Base-by-base conservation (phyloP, 2,888 invertebrate genomes). In the Invenusta paracnida region DNA sequence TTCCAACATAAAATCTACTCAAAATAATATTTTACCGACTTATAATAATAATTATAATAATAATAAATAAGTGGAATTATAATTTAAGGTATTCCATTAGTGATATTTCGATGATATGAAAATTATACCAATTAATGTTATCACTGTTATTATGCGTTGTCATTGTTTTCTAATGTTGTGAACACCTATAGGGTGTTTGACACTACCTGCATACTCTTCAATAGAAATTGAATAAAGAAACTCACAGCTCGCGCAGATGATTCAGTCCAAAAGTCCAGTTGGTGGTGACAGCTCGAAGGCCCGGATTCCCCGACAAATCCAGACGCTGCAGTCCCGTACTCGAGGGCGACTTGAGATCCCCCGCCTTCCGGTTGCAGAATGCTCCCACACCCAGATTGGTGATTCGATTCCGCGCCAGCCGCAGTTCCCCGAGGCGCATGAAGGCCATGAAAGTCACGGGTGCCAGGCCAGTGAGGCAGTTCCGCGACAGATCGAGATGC, bases 251-350 rank as follows among this genome's bases (percentile, higher is more conserved):
- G 11, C 73, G 66, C 66, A 84, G 67, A 84, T 84, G 66, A 0
- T 66, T 27, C 28, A 84, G 73, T 28, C 84, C 84, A 84, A 84
- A 84, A 0, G 67, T 84, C 84, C 84, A 84, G n/a, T 73, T 29
- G 31, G 25, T 25, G 0, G 1, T 25, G 28, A 84, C 73, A n/a
- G 28, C 67, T 27, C 67, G 23, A 1, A 84, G 73, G 1, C 84
- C 84, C 27, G 73, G n/a, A 84, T 84, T 84, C 1, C 28, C 66
- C 17, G 84, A 84, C 2, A 84, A 29, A 67, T 84, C 84, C 67
- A 84, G 17, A 67, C 25, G 67, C 27, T 29, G 66, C 2, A 84
- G 30, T 0, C 84, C 84, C 1, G 73, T 27, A 23, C 11, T 73
- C 2, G 5, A 13, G 17, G 11, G 2, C 11, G 73, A 13, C 73